These are phyloP conservation scores for Xiphophorus couchianus DNA, from an alignment of 2,113 vertebrate species.

Conservation along the genomic window DNA sequence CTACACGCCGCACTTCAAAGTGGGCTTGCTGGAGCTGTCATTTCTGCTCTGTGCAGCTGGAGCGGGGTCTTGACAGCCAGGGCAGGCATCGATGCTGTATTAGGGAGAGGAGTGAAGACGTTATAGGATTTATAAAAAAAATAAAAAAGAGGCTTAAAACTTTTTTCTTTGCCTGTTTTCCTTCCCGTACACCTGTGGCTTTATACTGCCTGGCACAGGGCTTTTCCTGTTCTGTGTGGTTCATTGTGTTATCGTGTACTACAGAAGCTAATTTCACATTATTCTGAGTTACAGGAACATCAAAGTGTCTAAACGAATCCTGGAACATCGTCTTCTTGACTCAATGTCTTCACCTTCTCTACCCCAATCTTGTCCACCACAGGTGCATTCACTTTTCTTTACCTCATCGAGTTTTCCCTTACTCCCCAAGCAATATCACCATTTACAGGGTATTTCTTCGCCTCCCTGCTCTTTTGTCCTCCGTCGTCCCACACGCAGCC, in stretches of 20 bases:
- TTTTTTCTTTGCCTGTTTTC: constrained; percentile 17
- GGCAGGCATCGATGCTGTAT: constrained; percentile 34
- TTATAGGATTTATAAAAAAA: constrained; percentile 36
- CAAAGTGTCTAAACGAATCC: constrained; percentile 26
- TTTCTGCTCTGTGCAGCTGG: constrained; percentile 18
- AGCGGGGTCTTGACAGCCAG: constrained; percentile 63
- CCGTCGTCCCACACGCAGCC: constrained; percentile 1
- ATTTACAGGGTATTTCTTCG: constrained; percentile 31
- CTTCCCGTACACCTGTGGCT: background rate
- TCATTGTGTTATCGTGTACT: constrained; percentile 25
- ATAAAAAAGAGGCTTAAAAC: constrained; percentile 14
- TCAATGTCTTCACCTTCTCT: constrained; percentile 14
- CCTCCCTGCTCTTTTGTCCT: constrained; percentile 31
- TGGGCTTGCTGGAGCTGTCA: constrained; percentile 49
- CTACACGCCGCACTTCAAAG: constrained; percentile 64
- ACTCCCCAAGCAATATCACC: constrained; percentile 30
- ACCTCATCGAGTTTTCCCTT: constrained; percentile 12
- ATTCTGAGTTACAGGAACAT: constrained; percentile 2
- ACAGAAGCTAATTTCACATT: constrained; percentile 8
- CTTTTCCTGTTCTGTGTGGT: background rate
- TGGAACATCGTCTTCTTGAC: constrained; percentile 45
- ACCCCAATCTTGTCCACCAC: constrained; percentile 24
- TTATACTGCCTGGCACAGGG: background rate
- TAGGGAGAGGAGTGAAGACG: constrained; percentile 1
- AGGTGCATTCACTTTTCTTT: constrained; percentile 16